Conservation (phyloP, 64 coral and sea anemone species). For the Stichodactyla mertensii region DNA sequence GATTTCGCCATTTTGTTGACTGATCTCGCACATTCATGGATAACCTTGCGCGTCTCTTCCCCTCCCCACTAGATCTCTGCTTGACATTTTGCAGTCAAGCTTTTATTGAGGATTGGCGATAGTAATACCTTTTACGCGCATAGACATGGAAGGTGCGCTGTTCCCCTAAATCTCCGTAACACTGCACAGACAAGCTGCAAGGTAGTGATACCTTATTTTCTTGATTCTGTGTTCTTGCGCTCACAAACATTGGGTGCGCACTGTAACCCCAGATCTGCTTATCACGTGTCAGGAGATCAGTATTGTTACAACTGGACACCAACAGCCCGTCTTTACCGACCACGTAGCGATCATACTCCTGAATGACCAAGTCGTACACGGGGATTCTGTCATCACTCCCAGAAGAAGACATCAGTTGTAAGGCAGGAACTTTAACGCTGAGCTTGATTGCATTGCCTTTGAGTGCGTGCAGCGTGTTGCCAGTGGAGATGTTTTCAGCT, state of each 20-base stretch:
- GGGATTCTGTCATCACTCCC: conserved; percentile 16
- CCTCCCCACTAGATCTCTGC: too few relatives aligned
- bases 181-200: too few relatives aligned
- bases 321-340: conserved; percentile 75
- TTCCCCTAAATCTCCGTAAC: background rate
- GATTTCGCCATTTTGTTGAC: too few relatives aligned
- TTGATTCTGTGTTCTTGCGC: background rate
- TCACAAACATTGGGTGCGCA: conserved; percentile 26
- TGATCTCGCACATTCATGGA: too few relatives aligned
- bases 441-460: conserved; percentile 55
- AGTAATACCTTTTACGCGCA: too few relatives aligned
- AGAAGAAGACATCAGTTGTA: conserved; percentile 18
- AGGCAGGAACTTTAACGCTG: conserved; percentile 27
- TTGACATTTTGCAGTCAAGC: too few relatives aligned
- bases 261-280: conserved; percentile 58
- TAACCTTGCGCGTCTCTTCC: too few relatives aligned
- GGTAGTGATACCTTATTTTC: conserved; percentile 31
- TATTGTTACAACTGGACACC: conserved; percentile 55
- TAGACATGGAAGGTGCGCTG: too few relatives aligned
- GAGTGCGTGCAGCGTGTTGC: conserved; percentile 46
- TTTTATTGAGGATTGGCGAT: too few relatives aligned
- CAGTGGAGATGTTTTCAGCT: conserved; percentile 44
- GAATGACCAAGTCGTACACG: conserved; percentile 75
- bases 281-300: conserved; percentile 37
- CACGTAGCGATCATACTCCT: conserved; percentile 84